phyloP scores from a whole-genome alignment of 2,113 vertebrate species.

The Scytalopus superciliaris region DNA sequence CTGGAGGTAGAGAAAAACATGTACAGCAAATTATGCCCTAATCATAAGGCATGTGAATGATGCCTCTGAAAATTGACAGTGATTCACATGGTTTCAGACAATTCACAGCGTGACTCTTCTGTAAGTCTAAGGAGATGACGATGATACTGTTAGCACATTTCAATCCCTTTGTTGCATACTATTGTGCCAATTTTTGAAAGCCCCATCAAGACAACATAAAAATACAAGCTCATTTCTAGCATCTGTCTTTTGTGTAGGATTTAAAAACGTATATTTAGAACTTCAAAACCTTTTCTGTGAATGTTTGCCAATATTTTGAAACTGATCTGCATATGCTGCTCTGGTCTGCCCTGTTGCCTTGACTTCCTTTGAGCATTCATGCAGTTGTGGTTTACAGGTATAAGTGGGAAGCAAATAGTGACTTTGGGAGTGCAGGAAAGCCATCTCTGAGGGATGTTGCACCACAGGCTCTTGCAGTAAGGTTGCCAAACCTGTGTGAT shows the following conservation, averaged over 20 bases:
- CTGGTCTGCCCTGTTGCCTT: not conserved
- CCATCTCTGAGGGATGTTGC: not conserved
- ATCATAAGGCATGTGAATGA: not conserved
- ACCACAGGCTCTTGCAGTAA: not conserved
- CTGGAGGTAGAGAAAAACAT: not conserved
- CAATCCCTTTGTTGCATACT: not conserved
- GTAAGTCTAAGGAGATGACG: not conserved
- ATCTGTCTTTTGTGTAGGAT: not conserved
- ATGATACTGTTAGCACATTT: not conserved
- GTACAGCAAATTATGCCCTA: not conserved
- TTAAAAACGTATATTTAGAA: not conserved
- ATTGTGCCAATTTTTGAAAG: not conserved
- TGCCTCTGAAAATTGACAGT: not conserved
- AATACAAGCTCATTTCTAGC: not conserved
- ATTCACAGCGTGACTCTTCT: rapidly evolving
- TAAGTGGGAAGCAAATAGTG: not conserved
- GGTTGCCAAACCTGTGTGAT: not conserved
- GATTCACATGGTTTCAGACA: not conserved
- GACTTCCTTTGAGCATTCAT: not conserved
- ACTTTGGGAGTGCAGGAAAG: not conserved
- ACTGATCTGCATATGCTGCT: rapidly evolving
- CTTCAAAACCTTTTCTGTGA: not conserved
- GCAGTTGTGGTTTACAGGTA: not conserved
- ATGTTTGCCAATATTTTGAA: not conserved
- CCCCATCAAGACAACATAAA: not conserved